Conservation (phyloP, 2,113 vertebrate species). For the Cebidichthys violaceus region DNA sequence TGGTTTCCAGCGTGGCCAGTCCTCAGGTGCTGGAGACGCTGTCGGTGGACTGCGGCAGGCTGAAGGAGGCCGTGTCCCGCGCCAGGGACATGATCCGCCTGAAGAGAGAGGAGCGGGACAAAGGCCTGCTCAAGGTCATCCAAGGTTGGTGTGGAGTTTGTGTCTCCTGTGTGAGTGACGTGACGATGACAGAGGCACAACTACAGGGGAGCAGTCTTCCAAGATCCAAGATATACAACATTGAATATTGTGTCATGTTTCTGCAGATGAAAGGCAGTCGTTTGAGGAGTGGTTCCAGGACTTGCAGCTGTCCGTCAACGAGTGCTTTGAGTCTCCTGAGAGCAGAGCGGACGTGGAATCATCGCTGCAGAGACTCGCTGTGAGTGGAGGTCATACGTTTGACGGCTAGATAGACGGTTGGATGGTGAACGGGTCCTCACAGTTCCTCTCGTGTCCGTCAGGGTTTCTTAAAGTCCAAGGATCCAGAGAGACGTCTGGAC, state of each 20-base stretch:
- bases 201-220: no score
- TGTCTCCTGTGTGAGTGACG: not conserved
- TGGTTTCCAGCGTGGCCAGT: conserved; percentile 83
- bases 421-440: not conserved
- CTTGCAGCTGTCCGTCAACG: conserved; percentile 87
- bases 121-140: conserved; percentile 85
- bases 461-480: conserved; percentile 88
- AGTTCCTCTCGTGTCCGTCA: conserved; percentile 55
- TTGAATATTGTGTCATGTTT: not conserved
- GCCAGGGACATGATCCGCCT: conserved; percentile 88
- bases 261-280: conserved; percentile 87
- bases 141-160: conserved; percentile 80
- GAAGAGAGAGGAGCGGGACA: conserved; percentile 89
- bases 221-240: no score
- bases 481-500: conserved; percentile 83
- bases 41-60: conserved; percentile 78
- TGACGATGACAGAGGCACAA: no score
- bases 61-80: conserved; percentile 79
- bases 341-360: conserved; percentile 83
- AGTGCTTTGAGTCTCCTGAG: conserved; percentile 91
- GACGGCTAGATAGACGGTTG: no score
- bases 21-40: conserved; percentile 87
- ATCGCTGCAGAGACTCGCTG: conserved; percentile 86
- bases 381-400: conserved; percentile 67
- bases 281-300: conserved; percentile 91